phyloP scores from a whole-genome alignment of 1,140 invertebrate species.

The Lysiphlebus fabarum region DNA sequence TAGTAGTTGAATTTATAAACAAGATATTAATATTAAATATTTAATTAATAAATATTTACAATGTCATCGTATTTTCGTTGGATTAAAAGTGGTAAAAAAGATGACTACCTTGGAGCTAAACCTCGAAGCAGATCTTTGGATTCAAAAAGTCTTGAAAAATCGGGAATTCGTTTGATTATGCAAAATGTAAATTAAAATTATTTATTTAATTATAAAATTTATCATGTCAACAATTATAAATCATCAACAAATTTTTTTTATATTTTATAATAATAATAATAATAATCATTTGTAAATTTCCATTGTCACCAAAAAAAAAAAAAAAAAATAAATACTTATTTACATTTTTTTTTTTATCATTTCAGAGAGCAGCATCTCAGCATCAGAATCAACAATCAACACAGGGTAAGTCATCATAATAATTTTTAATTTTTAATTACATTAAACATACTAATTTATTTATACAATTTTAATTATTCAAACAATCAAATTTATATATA shows the following conservation, averaged over 20 bases:
- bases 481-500: too few relatives aligned
- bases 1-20: too few relatives aligned
- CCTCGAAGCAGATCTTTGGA: conserved; percentile 75
- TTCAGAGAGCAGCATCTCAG: conserved; percentile 64
- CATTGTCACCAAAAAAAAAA: too few relatives aligned
- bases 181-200: conserved; percentile 46
- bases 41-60: conserved; percentile 26
- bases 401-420: conserved; percentile 56
- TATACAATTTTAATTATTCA: too few relatives aligned
- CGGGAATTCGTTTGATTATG: conserved; percentile 64
- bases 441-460: too few relatives aligned
- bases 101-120: conserved; percentile 60
- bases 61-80: conserved; percentile 72
- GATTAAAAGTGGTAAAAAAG: conserved; percentile 68
- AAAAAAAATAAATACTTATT: too few relatives aligned
- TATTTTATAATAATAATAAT: too few relatives aligned
- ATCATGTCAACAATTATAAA: too few relatives aligned
- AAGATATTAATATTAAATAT: too few relatives aligned
- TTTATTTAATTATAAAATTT: too few relatives aligned
- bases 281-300: too few relatives aligned
- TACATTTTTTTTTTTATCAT: conserved; percentile 52
- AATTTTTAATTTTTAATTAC: background rate
- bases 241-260: too few relatives aligned
- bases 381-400: conserved; percentile 62
- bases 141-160: conserved; percentile 68